phyloP scores from a whole-genome alignment of 1,140 invertebrate species.

The Caenorhabditis remanei region DNA sequence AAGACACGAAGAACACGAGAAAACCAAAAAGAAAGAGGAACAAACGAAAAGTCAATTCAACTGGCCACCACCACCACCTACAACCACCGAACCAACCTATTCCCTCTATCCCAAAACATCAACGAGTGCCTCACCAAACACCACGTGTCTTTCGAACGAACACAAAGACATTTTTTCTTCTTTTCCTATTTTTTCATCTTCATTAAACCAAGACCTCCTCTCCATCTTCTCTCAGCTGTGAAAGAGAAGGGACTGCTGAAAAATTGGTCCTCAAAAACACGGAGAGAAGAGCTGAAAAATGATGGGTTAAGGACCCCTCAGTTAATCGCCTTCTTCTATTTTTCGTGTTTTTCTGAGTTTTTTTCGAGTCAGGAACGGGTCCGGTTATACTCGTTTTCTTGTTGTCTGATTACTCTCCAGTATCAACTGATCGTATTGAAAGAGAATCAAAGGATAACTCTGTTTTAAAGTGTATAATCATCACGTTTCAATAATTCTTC shows the following conservation, averaged over 20 bases:
- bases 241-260: neutral
- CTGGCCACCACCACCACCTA: neutral
- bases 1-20: neutral
- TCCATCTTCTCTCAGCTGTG: neutral
- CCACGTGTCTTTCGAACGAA: neutral
- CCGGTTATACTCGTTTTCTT: neutral
- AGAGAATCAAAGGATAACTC: too few species aligned
- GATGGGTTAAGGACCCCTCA: constrained; percentile 33
- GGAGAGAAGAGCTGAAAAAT: constrained; percentile 36
- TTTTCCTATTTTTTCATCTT: constrained; percentile 10
- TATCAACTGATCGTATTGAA: too few species aligned
- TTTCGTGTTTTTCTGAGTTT: neutral
- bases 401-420: neutral
- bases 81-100: neutral
- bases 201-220: constrained; percentile 13
- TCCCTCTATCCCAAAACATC: neutral
- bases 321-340: constrained; percentile 6
- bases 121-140: neutral
- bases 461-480: too few species aligned
- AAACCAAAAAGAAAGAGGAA: neutral
- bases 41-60: neutral
- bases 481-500: too few species aligned
- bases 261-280: constrained; percentile 1
- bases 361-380: neutral
- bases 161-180: neutral